Percentiles rank a stretch among this genome's conserved stretches.
Conservation (phyloP, 1,140 invertebrate genomes). For the Tetragnatha versicolor region DNA sequence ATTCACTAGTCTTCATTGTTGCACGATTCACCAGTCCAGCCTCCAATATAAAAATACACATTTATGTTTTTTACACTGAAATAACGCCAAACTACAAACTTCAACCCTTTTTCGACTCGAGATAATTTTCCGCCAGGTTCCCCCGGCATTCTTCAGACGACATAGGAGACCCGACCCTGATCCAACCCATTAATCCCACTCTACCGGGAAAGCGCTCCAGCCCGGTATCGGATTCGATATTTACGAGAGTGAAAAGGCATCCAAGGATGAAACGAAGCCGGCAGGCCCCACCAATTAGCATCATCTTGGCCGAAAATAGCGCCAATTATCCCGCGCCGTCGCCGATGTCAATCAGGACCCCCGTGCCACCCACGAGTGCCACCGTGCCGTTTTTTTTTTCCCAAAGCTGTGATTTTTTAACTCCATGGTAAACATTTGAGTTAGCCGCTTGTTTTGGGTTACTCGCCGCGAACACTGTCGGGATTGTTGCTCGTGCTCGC, state of each 20-base stretch:
- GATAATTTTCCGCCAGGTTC: no score
- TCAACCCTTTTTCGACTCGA: no score
- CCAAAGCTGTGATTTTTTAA: background rate
- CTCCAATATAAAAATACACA: no score
- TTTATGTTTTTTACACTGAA: no score
- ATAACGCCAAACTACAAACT: no score
- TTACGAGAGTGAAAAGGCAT: no score
- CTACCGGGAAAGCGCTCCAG: slow-evolving; percentile 24
- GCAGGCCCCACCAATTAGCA: slow-evolving; percentile 47
- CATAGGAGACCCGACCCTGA: no score
- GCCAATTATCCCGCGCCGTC: slow-evolving; percentile 25
- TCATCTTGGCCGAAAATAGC: no score
- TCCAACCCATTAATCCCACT: background rate
- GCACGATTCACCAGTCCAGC: no score
- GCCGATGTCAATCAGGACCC: slow-evolving; percentile 40
- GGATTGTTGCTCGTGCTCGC: slow-evolving; percentile 28
- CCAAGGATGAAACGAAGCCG: no score
- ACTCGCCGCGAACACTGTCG: slow-evolving; percentile 12
- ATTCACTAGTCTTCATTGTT: no score
- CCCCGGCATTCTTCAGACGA: no score
- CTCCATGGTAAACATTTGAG: slow-evolving; percentile 37
- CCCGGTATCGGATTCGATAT: slow-evolving; percentile 5
- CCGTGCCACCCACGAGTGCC: slow-evolving; percentile 36
- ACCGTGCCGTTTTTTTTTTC: background rate
- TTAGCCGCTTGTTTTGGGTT: slow-evolving; percentile 20